Conservation (phyloP, 2,113 vertebrate genomes). For the Callocephalon fimbriatum region DNA sequence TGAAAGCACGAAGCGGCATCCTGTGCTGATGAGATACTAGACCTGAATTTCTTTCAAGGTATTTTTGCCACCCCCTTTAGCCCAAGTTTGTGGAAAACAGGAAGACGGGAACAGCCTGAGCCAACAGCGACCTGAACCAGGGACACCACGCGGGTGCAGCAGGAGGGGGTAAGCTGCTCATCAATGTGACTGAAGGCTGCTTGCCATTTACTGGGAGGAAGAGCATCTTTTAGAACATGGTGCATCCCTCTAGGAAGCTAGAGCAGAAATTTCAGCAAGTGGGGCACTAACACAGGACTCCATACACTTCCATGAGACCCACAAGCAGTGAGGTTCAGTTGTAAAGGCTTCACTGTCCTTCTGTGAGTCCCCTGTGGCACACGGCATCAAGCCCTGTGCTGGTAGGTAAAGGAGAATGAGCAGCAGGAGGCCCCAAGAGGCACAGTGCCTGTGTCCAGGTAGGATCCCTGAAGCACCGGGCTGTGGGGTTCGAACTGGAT, state of each 20-base stretch:
- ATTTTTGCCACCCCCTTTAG: neutral
- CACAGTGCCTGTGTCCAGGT: neutral
- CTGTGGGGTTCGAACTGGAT: neutral
- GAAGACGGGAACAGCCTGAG: neutral
- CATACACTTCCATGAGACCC: neutral
- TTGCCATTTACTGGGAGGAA: neutral
- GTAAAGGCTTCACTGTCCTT: neutral
- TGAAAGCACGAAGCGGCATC: neutral
- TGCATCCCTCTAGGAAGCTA: neutral
- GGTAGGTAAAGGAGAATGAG: neutral
- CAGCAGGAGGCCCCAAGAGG: neutral
- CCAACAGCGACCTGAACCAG: neutral
- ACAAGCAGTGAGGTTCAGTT: neutral
- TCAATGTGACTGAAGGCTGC: rapidly evolving
- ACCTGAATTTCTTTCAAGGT: neutral
- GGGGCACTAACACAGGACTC: neutral
- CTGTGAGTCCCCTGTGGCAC: neutral
- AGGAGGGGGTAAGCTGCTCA: neutral
- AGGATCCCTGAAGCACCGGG: neutral
- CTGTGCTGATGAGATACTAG: neutral
- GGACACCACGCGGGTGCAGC: rapidly evolving
- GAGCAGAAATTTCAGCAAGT: neutral
- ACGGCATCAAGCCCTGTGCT: rapidly evolving
- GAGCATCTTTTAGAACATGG: neutral
- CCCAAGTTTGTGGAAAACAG: neutral